Evolutionary conservation across 1,140 invertebrate genomes (phyloP).

Genomic region (Drosophila carrolli): DNA sequence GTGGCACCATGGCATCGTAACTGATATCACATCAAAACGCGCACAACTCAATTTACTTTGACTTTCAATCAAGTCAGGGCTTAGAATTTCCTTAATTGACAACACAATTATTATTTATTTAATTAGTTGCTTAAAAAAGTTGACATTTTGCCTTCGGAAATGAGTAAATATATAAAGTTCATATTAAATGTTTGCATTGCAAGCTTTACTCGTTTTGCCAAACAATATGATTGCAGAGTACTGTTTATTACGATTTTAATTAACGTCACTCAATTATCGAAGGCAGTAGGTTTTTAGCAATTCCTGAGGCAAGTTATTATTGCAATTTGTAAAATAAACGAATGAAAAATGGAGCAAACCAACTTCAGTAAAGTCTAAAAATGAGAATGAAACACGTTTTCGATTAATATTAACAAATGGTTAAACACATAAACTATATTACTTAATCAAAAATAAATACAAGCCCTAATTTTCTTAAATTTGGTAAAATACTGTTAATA

Average conservation of each 20-base stretch:
- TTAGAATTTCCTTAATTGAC: conserved; percentile 12
- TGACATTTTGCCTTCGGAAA: not conserved
- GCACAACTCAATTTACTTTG: conserved; percentile 34
- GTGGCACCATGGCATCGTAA: conserved; percentile 39
- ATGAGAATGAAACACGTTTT: too few relatives aligned
- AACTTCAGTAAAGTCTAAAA: not conserved
- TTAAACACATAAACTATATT: too few relatives aligned
- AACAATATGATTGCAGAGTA: not conserved
- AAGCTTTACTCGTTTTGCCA: too few relatives aligned
- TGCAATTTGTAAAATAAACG: not conserved
- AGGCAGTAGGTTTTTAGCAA: not conserved
- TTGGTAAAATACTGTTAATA: too few relatives aligned
- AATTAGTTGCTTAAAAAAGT: conserved; percentile 24
- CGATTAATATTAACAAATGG: too few relatives aligned
- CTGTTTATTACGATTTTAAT: not conserved
- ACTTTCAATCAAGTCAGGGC: conserved; percentile 20
- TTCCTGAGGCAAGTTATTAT: not conserved
- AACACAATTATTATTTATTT: conserved; percentile 42
- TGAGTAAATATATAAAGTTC: not conserved
- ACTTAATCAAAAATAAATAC: too few relatives aligned
- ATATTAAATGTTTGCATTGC: not conserved
- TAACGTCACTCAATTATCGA: not conserved
- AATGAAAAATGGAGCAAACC: not conserved
- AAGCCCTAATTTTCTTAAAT: too few relatives aligned
- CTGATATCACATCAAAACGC: conserved; percentile 41